Conservation (phyloP, 1,140 invertebrate species). For the Drosophila setifemur region DNA sequence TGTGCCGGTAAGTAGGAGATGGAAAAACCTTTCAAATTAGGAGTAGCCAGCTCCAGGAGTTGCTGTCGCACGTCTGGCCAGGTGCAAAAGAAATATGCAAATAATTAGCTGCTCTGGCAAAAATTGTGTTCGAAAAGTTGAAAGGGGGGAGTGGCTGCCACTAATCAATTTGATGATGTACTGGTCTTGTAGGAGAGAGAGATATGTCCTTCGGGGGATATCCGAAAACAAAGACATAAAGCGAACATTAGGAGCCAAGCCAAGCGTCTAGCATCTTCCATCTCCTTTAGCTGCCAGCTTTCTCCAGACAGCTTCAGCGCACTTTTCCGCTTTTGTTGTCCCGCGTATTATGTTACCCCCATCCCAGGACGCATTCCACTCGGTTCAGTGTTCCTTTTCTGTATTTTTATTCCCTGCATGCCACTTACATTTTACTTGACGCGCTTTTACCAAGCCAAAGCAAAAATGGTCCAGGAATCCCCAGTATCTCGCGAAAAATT, state of each 20-base stretch:
- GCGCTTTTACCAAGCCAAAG: constrained; percentile 33
- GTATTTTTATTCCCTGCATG: constrained; percentile 25
- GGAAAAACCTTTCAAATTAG: constrained; percentile 59
- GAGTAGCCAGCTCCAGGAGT: constrained; percentile 22
- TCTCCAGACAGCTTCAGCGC: constrained; percentile 65
- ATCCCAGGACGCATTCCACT: constrained; percentile 13
- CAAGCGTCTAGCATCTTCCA: constrained; percentile 29
- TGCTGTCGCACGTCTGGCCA: constrained; percentile 22
- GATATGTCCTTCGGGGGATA: neutral
- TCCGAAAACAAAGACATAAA: constrained; percentile 75
- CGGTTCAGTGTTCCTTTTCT: constrained; percentile 5
- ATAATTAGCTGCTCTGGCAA: constrained; percentile 56
- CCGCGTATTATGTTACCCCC: constrained; percentile 67
- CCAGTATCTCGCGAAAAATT: constrained; percentile 10
- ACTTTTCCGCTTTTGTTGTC: constrained; percentile 76
- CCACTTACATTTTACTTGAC: constrained; percentile 75
- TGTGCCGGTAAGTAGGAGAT: neutral
- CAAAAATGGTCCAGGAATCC: constrained; percentile 3
- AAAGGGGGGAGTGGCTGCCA: constrained; percentile 3
- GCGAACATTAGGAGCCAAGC: constrained; percentile 58
- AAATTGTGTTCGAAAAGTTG: constrained; percentile 34
- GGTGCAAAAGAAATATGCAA: constrained; percentile 58
- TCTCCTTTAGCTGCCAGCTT: constrained; percentile 19
- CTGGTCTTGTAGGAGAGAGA: neutral
- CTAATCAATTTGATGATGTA: constrained; percentile 40